Evolutionary conservation across 1,140 invertebrate genomes (phyloP).

Genomic region (Sitobion miscanthi): DNA sequence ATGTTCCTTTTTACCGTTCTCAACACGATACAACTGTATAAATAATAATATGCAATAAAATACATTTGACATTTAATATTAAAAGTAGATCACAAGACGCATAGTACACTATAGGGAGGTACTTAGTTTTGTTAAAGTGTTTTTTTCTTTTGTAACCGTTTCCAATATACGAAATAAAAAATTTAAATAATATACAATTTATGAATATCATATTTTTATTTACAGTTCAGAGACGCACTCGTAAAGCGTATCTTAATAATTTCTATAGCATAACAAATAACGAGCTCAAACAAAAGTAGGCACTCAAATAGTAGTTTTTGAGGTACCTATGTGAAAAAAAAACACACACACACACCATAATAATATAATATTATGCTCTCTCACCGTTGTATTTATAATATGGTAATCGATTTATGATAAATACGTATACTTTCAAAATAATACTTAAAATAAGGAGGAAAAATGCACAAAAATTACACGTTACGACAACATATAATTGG

Average conservation of each 20-base stretch:
- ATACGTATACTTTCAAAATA: neutral
- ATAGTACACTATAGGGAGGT: neutral
- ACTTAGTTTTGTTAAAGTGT: neutral
- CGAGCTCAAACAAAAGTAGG: neutral
- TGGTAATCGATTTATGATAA: neutral
- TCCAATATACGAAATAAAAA: neutral
- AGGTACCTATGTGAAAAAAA: neutral
- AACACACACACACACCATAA: neutral
- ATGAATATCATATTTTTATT: conserved; percentile 13
- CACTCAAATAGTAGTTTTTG: neutral
- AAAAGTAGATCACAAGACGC: neutral
- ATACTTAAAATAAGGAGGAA: neutral
- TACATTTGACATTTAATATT: conserved; percentile 11
- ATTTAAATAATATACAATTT: neutral
- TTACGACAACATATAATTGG: neutral
- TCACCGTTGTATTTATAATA: neutral
- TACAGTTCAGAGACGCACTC: neutral
- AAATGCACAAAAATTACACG: neutral
- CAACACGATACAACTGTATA: neutral
- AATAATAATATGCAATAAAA: neutral
- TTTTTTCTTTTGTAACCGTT: neutral
- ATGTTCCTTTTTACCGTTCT: neutral
- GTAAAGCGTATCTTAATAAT: neutral
- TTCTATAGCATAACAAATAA: neutral
- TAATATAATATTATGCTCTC: neutral